These are phyloP conservation scores for Cosmia pyralina DNA, from an alignment of 2,888 invertebrate genomes.

Conservation along the genomic window DNA sequence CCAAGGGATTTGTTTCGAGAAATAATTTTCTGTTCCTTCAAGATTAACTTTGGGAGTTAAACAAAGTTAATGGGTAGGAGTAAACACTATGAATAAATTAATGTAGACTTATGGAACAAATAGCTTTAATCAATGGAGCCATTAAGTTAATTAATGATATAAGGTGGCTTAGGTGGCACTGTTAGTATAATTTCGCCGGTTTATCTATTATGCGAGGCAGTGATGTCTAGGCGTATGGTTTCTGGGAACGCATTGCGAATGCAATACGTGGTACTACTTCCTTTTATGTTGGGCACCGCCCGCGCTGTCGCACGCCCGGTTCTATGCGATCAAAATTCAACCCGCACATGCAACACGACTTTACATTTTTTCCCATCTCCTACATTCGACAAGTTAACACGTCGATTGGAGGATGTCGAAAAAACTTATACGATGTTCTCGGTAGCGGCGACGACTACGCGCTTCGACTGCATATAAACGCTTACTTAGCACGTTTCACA, in stretches of 20 bases:
- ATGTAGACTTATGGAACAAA: constrained; percentile 49
- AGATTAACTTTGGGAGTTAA: constrained; percentile 74
- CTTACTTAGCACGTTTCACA: constrained; percentile 70
- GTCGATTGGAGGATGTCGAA: constrained; percentile 79
- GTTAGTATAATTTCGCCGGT: constrained; percentile 25
- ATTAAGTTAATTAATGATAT: constrained; percentile 40
- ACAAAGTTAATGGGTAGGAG: constrained; percentile 74
- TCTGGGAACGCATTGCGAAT: constrained; percentile 67
- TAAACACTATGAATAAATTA: constrained; percentile 69
- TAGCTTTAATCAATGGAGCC: constrained; percentile 53
- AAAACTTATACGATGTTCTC: constrained; percentile 73
- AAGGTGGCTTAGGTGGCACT: constrained; percentile 14
- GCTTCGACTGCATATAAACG: constrained; percentile 75
- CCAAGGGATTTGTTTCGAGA: constrained; percentile 75
- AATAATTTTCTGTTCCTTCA: constrained; percentile 73
- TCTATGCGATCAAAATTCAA: constrained; percentile 78
- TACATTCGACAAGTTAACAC: constrained; percentile 79
- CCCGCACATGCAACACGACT: constrained; percentile 72
- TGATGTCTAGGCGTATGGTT: constrained; percentile 51
- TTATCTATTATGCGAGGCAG: constrained; percentile 42
- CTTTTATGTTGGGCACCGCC: constrained; percentile 59
- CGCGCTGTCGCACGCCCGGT: constrained; percentile 63
- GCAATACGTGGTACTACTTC: constrained; percentile 60
- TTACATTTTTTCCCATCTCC: constrained; percentile 77
- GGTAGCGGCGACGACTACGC: constrained; percentile 65